Base-by-base conservation (phyloP, 2,888 invertebrate species). In the Nasonovia ribisnigri region DNA sequence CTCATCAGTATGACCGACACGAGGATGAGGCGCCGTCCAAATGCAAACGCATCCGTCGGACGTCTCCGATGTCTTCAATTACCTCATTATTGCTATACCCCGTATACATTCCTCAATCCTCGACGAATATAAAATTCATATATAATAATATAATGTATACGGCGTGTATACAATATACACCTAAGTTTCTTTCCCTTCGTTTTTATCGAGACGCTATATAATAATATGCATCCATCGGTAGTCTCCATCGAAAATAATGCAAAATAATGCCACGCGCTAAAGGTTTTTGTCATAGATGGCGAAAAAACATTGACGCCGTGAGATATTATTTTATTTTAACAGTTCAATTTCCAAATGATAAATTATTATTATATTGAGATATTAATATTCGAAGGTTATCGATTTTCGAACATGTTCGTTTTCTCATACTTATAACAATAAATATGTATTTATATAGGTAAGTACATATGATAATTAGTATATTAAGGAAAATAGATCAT, bases 1-100 rank as follows among this genome's bases (percentile, higher is more conserved):
- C 84, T 91, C 91, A 84, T 84, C 91, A 54, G 84, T 91, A 84
- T 84, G 90, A 90, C 42, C 77, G 77, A 84, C 51, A 90, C 51
- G 51, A 90, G 77, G 36, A 36, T 13, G 20, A 36, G 77, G 48
- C 36, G 26, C 43, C 26, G 29, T 51, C 54, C n/a, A 43, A 26
- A 54, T 29, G 91, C 48, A 54, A 84, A 90, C 77, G 51, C 42
- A 90, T 90, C 90, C 77, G 3, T 91, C 51, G 29, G 42, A 90
- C 51, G 42, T 29, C 46, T 67, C 84, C 42, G 13, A 42, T 84
- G 24, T 42, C 51, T 91, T 54, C 29, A 84, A 90, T 91, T 54
- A 91, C 54, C 84, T 51, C 13, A 51, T 84, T 36, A 10, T 20
- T 46, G 26, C 26, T 57, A 57, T 57, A 90, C 46, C 26, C 10